Evolutionary conservation across 2,797 vertebrate genomes (phyloP).

Genomic region (Rhynchonycteris naso): DNA sequence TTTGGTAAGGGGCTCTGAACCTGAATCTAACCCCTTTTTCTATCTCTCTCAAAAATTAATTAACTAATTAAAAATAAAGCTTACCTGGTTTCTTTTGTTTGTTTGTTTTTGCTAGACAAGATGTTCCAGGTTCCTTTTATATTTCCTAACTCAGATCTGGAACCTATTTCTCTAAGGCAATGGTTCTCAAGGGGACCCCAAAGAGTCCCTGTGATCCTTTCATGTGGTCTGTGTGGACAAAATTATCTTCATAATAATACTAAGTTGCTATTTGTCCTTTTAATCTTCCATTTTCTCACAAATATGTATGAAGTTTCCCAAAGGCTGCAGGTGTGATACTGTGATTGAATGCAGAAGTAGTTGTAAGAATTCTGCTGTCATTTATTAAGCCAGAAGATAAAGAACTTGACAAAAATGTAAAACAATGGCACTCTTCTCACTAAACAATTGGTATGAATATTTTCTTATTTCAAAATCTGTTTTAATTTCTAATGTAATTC

Average conservation of each 20-base stretch:
- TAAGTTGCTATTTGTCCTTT: neutral
- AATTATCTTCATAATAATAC: conserved; percentile 32
- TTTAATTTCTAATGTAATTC: conserved; percentile 25
- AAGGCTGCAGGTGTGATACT: neutral
- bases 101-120: neutral
- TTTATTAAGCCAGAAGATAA: conserved; percentile 3
- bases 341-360: neutral
- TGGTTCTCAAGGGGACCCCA: neutral
- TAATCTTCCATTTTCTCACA: conserved; percentile 19
- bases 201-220: neutral
- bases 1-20: too few species aligned
- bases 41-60: too few species aligned
- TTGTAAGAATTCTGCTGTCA: neutral
- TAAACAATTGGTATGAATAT: neutral
- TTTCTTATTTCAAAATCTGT: conserved; percentile 20
- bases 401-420: conserved; percentile 49
- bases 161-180: neutral
- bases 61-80: too few species aligned
- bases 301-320: neutral
- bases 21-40: too few species aligned
- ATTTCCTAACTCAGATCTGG: neutral
- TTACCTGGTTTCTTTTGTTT: too few species aligned
- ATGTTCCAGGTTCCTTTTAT: neutral
- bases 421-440: neutral
- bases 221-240: neutral